Percentiles rank a stretch among this genome's conserved stretches.
These are phyloP conservation scores for Mesorhabditis spiculigera DNA, from an alignment of 2,888 invertebrate species.

Conservation along the genomic window DNA sequence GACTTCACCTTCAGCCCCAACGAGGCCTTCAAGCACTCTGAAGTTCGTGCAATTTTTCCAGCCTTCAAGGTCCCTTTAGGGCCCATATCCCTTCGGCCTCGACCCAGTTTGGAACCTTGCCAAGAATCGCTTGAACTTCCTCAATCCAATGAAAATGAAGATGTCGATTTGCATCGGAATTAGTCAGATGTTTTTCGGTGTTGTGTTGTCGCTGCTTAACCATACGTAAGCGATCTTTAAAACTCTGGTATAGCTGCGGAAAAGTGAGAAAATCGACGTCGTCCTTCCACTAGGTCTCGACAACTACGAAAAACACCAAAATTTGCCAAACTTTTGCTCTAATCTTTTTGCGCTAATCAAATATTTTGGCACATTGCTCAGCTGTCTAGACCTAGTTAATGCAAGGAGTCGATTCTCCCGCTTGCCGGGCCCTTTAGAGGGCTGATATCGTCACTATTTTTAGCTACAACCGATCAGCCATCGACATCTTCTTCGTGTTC, in stretches of 20 bases:
- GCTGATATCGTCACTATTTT: conserved; percentile 24
- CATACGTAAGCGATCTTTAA: conserved; percentile 39
- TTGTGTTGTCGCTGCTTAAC: conserved; percentile 50
- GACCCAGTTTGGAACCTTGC: conserved; percentile 57
- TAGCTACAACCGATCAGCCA: conserved; percentile 66
- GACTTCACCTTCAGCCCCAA: conserved; percentile 31
- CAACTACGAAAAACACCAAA: not conserved
- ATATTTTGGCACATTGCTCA: not conserved
- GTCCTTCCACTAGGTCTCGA: not conserved
- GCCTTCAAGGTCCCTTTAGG: conserved; percentile 12
- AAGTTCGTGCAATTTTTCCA: not conserved
- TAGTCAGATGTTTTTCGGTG: conserved; percentile 56
- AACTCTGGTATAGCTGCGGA: not conserved
- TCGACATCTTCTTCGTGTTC: conserved; percentile 85
- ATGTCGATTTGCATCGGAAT: conserved; percentile 53
- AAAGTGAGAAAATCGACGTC: not conserved
- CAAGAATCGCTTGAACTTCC: conserved; percentile 52
- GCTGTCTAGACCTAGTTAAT: too few species aligned
- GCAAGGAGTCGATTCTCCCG: too few species aligned
- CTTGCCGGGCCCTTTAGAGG: too few species aligned
- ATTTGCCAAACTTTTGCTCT: not conserved
- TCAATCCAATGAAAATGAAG: conserved; percentile 59
- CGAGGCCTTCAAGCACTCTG: conserved; percentile 26
- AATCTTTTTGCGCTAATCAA: too few species aligned
- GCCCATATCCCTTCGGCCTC: conserved; percentile 52